Evolutionary conservation across 1,140 invertebrate genomes (phyloP).

Genomic region (Drosophila nikananu): DNA sequence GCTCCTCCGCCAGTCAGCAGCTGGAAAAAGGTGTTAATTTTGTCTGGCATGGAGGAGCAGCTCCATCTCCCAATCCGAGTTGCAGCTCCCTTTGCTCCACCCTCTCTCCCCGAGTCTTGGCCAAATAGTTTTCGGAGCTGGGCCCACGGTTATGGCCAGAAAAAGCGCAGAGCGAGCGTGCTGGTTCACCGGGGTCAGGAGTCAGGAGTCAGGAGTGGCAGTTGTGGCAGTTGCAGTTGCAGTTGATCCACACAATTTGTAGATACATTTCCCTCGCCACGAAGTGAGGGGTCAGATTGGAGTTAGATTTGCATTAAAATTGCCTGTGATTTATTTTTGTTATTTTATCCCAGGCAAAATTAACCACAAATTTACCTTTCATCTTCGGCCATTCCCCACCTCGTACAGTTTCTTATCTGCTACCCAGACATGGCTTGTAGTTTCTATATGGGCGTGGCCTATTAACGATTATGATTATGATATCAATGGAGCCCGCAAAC

Average conservation of each 20-base stretch:
- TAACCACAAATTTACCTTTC: slow-evolving; percentile 39
- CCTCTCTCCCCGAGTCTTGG: slow-evolving; percentile 10
- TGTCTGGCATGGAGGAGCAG: slow-evolving; percentile 44
- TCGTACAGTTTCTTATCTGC: slow-evolving; percentile 15
- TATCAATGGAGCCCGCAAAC: slow-evolving; percentile 54
- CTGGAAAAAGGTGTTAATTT: slow-evolving; percentile 82
- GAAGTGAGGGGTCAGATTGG: slow-evolving; percentile 53
- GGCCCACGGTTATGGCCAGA: slow-evolving; percentile 75
- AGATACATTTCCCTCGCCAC: slow-evolving; percentile 69
- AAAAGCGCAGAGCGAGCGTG: slow-evolving; percentile 68
- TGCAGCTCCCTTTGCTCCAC: slow-evolving; percentile 21
- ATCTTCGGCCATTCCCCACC: background rate
- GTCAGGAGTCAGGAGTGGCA: slow-evolving; percentile 41
- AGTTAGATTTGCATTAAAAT: slow-evolving; percentile 64
- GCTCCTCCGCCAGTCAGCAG: slow-evolving; percentile 44
- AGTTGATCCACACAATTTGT: slow-evolving; percentile 70
- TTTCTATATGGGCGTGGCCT: slow-evolving; percentile 72
- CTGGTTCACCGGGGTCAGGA: slow-evolving; percentile 74
- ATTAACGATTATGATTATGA: slow-evolving; percentile 82
- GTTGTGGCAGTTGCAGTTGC: slow-evolving; percentile 12
- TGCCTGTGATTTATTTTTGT: slow-evolving; percentile 50
- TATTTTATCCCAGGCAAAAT: slow-evolving; percentile 20
- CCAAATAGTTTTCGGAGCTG: slow-evolving; percentile 64
- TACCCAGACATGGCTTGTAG: slow-evolving; percentile 22
- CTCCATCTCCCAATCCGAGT: slow-evolving; percentile 26